Evolutionary conservation across 1,140 invertebrate species (phyloP).

Genomic region (Ceratosolen fusciceps): DNA sequence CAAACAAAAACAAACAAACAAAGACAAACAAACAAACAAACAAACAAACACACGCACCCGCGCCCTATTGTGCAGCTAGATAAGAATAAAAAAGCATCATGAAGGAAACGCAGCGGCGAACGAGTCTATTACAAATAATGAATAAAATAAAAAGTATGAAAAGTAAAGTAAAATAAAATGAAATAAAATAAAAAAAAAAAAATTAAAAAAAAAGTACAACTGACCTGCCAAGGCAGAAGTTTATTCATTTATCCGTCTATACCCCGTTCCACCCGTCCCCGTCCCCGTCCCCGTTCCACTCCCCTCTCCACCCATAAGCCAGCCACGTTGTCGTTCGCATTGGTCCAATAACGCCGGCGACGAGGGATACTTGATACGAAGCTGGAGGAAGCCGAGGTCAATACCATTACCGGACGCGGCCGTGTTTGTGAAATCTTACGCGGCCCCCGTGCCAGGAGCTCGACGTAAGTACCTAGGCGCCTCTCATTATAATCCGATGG

Average conservation of each 20-base stretch:
- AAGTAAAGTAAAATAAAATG: no score
- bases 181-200: constrained; percentile 47
- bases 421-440: constrained; percentile 25
- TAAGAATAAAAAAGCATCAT: constrained; percentile 15
- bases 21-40: no score
- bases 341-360: no score
- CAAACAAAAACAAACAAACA: no score
- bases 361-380: constrained; percentile 19
- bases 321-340: no score
- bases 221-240: constrained; percentile 31
- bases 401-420: constrained; percentile 23
- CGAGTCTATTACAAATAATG: constrained; percentile 48
- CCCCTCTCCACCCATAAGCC: no score
- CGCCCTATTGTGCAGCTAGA: constrained; percentile 31
- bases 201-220: constrained; percentile 35
- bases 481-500: constrained; percentile 32
- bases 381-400: constrained; percentile 16
- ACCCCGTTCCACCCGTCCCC: no score
- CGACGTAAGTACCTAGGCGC: constrained; percentile 26
- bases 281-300: no score
- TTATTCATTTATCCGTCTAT: constrained; percentile 30
- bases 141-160: constrained; percentile 44
- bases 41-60: constrained; percentile 13
- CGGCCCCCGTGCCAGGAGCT: constrained; percentile 5
- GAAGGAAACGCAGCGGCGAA: constrained; percentile 7